Evolutionary conservation across 2,113 vertebrate genomes (phyloP), one percentile per base, ranked within the genome.

Genomic region (Taurulus bubalis): DNA sequence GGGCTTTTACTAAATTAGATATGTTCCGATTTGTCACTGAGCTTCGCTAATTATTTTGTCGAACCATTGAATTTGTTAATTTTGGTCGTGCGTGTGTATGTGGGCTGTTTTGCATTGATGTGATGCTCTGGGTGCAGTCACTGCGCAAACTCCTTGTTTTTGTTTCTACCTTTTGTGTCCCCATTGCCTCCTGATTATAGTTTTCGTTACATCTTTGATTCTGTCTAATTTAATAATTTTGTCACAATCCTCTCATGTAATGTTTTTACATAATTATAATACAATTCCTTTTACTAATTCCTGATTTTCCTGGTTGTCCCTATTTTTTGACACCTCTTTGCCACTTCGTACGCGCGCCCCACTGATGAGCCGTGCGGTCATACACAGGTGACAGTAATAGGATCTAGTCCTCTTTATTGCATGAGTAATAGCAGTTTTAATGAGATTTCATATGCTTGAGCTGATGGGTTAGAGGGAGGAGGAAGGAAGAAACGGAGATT

Each of bases 371-470:
- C 34, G 45, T 49, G 14, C n/a, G 15, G 56, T 59, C 7, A 72
- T 4, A 78, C 34, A 64, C 42, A 58, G 80, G 60, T 79, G 62
- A 79, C 83, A 55, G 62, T 81, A 80, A 76, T 74, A 63, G 45
- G 80, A 69, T 77, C 40, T 22, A 30, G 32, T 70, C 45, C n/a
- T 75, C 22, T 63, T 53, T 73, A 38, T 66, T 63, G 81, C 66
- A 42, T 74, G 66, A 89, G 75, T 79, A 76, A 86, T 80, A 62
- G 78, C 42, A 56, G 77, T 71, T 85, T 87, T 86, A 86, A 88
- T 88, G 59, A 84, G 81, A 85, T 85, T 76, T 75, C 56, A 78
- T 79, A 30, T 82, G 59, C 74, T 73, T 85, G 87, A 82, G 66
- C 60, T 79, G 71, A 76, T 58, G 56, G 71, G 60, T 66, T 6